Percentiles rank a stretch among this genome's conserved stretches.
These are phyloP conservation scores for Cuculus canorus DNA, from an alignment of 2,797 vertebrate species.

Conservation along the genomic window DNA sequence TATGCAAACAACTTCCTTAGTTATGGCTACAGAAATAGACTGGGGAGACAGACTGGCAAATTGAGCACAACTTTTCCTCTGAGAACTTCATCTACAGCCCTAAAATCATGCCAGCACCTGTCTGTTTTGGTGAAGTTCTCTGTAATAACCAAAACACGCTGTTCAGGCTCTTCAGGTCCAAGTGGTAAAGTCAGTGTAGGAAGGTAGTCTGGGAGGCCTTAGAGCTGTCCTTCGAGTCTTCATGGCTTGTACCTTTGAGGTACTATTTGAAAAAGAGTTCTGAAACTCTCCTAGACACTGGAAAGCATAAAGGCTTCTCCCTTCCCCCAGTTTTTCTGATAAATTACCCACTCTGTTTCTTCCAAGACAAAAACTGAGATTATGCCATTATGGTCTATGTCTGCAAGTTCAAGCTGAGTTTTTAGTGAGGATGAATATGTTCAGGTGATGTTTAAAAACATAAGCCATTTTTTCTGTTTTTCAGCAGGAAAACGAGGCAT, in stretches of 20 bases:
- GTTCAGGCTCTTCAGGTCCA: slow-evolving; percentile 46
- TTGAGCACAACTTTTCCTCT: slow-evolving; percentile 13
- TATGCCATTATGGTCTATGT: neutral
- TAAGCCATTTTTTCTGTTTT: neutral
- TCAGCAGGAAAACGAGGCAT: neutral
- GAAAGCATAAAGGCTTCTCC: neutral
- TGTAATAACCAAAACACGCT: slow-evolving; percentile 9
- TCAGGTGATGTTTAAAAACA: neutral
- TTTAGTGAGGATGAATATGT: neutral
- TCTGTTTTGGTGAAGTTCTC: slow-evolving; percentile 34
- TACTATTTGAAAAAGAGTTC: neutral
- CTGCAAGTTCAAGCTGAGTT: neutral
- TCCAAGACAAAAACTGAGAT: neutral
- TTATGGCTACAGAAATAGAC: neutral
- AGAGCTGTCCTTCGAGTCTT: neutral
- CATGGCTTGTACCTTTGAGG: neutral
- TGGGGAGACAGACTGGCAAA: slow-evolving; percentile 14
- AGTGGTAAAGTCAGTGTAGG: neutral
- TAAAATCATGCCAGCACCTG: slow-evolving; percentile 41
- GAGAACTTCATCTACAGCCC: slow-evolving; percentile 9
- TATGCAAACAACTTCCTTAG: slow-evolving; percentile 37
- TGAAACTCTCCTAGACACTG: neutral
- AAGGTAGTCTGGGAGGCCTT: neutral
- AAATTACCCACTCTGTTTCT: neutral
- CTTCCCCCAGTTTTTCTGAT: neutral